phyloP scores from a whole-genome alignment of 2,113 vertebrate species.

The Sander vitreus region DNA sequence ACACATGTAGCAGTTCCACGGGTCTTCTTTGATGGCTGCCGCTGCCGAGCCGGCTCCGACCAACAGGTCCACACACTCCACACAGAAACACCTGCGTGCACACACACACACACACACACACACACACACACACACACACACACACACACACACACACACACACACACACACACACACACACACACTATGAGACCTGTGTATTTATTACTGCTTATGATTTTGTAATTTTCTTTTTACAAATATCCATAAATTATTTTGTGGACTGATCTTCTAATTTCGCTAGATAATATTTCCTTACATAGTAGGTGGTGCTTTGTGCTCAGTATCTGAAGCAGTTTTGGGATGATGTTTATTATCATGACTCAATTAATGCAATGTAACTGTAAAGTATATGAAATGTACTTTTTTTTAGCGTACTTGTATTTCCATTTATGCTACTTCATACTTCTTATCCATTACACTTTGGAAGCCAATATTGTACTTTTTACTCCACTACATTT shows the following conservation, averaged over 20 bases:
- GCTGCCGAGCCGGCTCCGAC: constrained; percentile 93
- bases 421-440: not conserved
- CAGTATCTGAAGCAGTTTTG: not conserved
- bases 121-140: constrained; percentile 97
- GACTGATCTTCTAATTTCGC: not conserved
- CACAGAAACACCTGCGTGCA: constrained; percentile 93
- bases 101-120: not conserved
- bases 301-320: not conserved
- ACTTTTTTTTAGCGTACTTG: no score
- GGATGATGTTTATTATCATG: no score
- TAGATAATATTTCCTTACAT: no score
- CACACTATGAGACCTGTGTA: not conserved
- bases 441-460: not conserved
- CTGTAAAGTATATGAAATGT: not conserved
- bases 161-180: constrained; percentile 9
- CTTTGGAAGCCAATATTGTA: not conserved
- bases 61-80: constrained; percentile 97
- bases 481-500: no score
- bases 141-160: constrained; percentile 84
- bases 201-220: not conserved
- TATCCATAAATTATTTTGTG: no score
- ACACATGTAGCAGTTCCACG: constrained; percentile 99
- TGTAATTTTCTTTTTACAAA: not conserved
- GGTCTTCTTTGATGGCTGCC: constrained; percentile 95
- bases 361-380: not conserved